A percentile compares a stretch with the other conserved stretches of the same genome.
Evolutionary conservation across 2,797 vertebrate species (phyloP).

Genomic region (Rhynchotus rufescens): DNA sequence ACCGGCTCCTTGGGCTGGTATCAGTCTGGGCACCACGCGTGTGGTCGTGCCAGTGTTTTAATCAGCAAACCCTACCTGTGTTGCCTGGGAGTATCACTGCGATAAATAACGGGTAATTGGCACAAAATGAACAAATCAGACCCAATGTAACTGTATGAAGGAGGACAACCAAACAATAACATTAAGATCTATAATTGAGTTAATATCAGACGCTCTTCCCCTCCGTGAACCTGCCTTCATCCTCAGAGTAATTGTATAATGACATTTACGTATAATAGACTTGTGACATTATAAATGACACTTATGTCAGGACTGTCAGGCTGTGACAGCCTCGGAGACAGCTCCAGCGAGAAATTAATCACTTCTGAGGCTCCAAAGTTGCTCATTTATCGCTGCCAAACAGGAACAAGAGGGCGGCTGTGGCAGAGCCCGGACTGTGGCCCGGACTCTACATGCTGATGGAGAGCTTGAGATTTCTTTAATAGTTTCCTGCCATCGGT

Average conservation of each 20-base stretch:
- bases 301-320: slow-evolving; percentile 79
- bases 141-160: slow-evolving; percentile 46
- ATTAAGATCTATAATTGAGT: slow-evolving; percentile 68
- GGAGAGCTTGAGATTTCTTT: neutral
- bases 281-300: slow-evolving; percentile 84
- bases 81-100: slow-evolving; percentile 10
- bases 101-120: slow-evolving; percentile 77
- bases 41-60: slow-evolving; percentile 6
- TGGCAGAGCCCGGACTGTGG: neutral
- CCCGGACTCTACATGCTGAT: neutral
- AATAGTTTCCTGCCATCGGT: neutral
- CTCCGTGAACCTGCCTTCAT: slow-evolving; percentile 48
- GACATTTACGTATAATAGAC: slow-evolving; percentile 80
- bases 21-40: neutral
- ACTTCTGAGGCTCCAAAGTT: slow-evolving; percentile 78
- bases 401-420: slow-evolving; percentile 67
- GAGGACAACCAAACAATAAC: slow-evolving; percentile 64
- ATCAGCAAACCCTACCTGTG: slow-evolving; percentile 38
- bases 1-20: neutral
- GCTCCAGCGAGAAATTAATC: slow-evolving; percentile 82
- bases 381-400: slow-evolving; percentile 80
- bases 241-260: slow-evolving; percentile 79
- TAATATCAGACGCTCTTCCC: slow-evolving; percentile 54
- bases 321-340: slow-evolving; percentile 79
- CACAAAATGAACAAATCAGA: slow-evolving; percentile 69